These are phyloP conservation scores for Macropodus opercularis DNA, from an alignment of 2,797 vertebrate species.

Conservation along the genomic window DNA sequence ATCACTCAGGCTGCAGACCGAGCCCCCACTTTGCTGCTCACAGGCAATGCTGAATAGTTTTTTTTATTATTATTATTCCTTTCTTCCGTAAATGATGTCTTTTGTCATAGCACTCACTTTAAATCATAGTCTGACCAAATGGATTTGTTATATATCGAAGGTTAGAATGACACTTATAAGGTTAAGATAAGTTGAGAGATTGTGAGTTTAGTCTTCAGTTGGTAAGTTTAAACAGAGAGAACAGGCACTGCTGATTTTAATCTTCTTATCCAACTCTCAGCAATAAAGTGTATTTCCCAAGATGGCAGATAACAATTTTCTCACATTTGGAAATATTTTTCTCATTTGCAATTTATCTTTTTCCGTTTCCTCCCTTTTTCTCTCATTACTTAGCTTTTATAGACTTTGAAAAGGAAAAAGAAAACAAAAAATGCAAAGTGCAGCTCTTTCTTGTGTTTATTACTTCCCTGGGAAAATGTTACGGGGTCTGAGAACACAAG, in stretches of 20 bases:
- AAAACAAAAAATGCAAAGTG: conserved; percentile 9
- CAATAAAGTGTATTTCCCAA: neutral
- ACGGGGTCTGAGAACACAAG: conserved; percentile 52
- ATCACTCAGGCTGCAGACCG: conserved; percentile 27
- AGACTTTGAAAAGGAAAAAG: conserved; percentile 15
- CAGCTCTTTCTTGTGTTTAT: conserved; percentile 34
- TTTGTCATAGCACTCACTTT: conserved; percentile 16
- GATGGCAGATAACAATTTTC: neutral
- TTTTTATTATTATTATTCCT: conserved; percentile 23
- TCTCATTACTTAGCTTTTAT: neutral
- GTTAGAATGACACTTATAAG: conserved; percentile 17
- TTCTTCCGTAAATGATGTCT: conserved; percentile 10
- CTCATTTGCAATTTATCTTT: neutral
- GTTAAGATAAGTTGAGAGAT: too few relatives aligned
- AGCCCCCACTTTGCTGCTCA: conserved; percentile 17
- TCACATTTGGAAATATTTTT: conserved; percentile 11
- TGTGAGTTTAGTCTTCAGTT: too few relatives aligned
- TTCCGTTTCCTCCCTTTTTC: conserved; percentile 7
- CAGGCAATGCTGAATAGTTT: conserved; percentile 9
- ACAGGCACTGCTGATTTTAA: neutral
- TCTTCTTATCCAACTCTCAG: neutral
- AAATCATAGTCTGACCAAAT: conserved; percentile 20
- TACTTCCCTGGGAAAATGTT: conserved; percentile 73
- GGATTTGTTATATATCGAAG: conserved; percentile 24
- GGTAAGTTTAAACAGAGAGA: neutral